Evolutionary conservation across 1,140 invertebrate genomes (phyloP).

Genomic region (Megalopta genalis): DNA sequence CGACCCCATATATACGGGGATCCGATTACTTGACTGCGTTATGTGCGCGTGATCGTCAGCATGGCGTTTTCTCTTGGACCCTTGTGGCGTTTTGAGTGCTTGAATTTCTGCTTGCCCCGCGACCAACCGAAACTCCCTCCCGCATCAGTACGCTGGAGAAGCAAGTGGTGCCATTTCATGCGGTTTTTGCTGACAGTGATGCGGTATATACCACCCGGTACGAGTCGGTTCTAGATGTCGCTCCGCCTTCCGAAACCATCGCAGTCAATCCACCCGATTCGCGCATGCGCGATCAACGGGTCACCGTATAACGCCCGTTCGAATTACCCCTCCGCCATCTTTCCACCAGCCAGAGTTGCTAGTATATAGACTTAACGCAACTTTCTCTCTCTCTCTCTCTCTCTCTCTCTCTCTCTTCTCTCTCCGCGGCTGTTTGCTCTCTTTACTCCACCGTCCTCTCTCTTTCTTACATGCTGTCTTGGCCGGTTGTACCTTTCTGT

Average conservation of each 20-base stretch:
- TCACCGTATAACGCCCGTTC: constrained; percentile 56
- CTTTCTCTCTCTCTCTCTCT: background rate
- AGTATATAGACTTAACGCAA: constrained; percentile 24
- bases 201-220: constrained; percentile 36
- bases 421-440: too few relatives aligned
- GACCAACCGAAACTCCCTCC: constrained; percentile 8
- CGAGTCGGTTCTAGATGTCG: constrained; percentile 30
- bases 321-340: constrained; percentile 63
- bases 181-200: constrained; percentile 52
- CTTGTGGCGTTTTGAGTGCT: constrained; percentile 10
- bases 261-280: constrained; percentile 26
- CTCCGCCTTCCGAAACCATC: constrained; percentile 56
- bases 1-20: too few relatives aligned
- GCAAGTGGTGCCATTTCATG: constrained; percentile 40
- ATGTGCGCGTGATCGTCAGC: constrained; percentile 53
- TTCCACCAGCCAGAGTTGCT: constrained; percentile 39
- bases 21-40: background rate
- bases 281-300: constrained; percentile 52
- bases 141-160: constrained; percentile 1
- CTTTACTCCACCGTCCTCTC: background rate
- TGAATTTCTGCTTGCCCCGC: constrained; percentile 25
- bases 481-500: background rate
- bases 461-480: background rate
- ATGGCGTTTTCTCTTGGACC: constrained; percentile 47
- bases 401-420: background rate